Evolutionary conservation across 1,140 invertebrate species (phyloP).

Genomic region (Heliconius himera): DNA sequence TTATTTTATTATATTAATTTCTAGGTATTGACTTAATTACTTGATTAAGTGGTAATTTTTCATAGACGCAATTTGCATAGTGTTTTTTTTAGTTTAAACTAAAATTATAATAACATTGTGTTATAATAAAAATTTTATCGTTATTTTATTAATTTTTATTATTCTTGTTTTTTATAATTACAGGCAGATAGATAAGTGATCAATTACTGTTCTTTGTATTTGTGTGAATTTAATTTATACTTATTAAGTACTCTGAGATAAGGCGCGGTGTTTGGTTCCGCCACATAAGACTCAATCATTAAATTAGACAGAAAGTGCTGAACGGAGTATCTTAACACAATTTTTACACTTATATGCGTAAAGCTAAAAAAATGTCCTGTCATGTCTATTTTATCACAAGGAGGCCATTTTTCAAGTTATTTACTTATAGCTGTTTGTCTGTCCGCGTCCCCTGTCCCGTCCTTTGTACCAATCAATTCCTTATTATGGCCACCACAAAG

Average conservation of each 20-base stretch:
- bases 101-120: not conserved
- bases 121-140: not conserved
- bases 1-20: not conserved
- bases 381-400: conserved; percentile 26
- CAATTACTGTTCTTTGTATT: not conserved
- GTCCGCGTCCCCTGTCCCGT: conserved; percentile 31
- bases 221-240: not conserved
- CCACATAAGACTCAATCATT: not conserved
- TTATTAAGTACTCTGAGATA: not conserved
- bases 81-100: not conserved
- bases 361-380: not conserved
- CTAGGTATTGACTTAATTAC: not conserved
- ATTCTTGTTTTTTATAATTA: too few relatives aligned
- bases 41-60: conserved; percentile 1
- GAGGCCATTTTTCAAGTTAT: conserved; percentile 32
- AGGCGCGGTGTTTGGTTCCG: too few relatives aligned
- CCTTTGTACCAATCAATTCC: conserved; percentile 39
- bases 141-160: too few relatives aligned
- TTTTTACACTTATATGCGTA: not conserved
- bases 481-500: conserved; percentile 29
- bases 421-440: conserved; percentile 40
- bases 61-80: not conserved
- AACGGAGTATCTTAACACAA: not conserved
- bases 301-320: not conserved
- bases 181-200: too few relatives aligned